Base-by-base conservation (phyloP, 1,140 invertebrate species). In the Meloidogyne chitwoodi region DNA sequence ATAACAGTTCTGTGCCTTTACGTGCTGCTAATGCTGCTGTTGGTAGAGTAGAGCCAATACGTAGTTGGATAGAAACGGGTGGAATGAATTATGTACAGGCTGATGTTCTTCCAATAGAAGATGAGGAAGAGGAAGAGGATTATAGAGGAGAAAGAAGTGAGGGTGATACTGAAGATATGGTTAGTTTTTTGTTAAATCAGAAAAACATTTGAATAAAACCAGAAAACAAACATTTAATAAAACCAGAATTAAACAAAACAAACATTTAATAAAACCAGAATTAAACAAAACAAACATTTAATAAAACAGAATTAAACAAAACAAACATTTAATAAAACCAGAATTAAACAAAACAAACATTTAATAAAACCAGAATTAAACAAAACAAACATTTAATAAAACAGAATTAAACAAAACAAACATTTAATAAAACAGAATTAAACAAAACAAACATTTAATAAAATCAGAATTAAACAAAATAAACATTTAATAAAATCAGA, bases 41-140 rank as follows among this genome's bases (percentile, higher is more conserved):
- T 67, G 44, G 44, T 19, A 66, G 38, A 56, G 63, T 75, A 5
- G 74, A 66, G 29, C 74, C 64, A 24, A 75, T 75, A 24, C 70
- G 70, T 22, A 73, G 70, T 63, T 73, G 70, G 70, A 34, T 81
- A 22, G 74, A 81, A 34, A 79, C 79, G n/a, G 79, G 79, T 29
- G 79, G 79, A 19, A 82, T 80, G 77, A 78, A 83, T 65, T 81
- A 83, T 64, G 65, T 70, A 44, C 71, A 71, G 22, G 75, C 75
- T 6, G 68, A 67, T 75, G 67, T 71, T 16, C 38, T 74, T 29
- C 66, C 65, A 16, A 81, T 82, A 8, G 73, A 16, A 16, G 70
- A 77, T 34, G 65, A 61, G 22, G 79, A 77, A 27, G 75, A 76
- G 16, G 73, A 80, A n/a, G 80, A 80, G 3, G 74, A 76, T 2